These are phyloP conservation scores for Lamprologus speciosus DNA, from an alignment of 2,113 vertebrate genomes.

Conservation along the genomic window DNA sequence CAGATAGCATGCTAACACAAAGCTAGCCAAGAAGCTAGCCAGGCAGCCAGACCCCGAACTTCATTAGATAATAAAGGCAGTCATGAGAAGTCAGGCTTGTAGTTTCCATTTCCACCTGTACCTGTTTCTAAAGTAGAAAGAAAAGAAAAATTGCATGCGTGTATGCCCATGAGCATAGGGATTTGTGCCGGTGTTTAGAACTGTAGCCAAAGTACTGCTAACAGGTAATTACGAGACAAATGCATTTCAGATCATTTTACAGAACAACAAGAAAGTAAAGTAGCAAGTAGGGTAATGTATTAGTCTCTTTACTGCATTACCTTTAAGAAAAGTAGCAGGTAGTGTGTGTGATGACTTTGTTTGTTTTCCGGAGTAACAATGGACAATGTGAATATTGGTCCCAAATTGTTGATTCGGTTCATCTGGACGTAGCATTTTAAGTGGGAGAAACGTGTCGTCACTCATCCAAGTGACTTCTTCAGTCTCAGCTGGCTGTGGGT, in stretches of 20 bases:
- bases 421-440: neutral
- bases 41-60: neutral
- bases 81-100: neutral
- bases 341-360: neutral
- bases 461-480: neutral
- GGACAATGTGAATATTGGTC: neutral
- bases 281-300: neutral
- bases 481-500: neutral
- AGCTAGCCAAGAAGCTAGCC: neutral
- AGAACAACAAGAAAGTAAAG: neutral
- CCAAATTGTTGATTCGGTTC: neutral
- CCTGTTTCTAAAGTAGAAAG: neutral
- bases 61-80: neutral
- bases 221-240: neutral
- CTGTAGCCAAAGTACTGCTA: neutral
- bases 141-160: neutral
- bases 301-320: neutral
- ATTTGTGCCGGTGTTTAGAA: neutral
- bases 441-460: neutral
- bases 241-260: neutral
- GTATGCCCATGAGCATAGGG: neutral
- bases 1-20: neutral
- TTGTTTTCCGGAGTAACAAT: neutral
- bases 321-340: neutral
- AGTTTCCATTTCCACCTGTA: neutral